These are phyloP conservation scores for Vipera latastei DNA, from an alignment of 2,797 vertebrate genomes.

Conservation along the genomic window DNA sequence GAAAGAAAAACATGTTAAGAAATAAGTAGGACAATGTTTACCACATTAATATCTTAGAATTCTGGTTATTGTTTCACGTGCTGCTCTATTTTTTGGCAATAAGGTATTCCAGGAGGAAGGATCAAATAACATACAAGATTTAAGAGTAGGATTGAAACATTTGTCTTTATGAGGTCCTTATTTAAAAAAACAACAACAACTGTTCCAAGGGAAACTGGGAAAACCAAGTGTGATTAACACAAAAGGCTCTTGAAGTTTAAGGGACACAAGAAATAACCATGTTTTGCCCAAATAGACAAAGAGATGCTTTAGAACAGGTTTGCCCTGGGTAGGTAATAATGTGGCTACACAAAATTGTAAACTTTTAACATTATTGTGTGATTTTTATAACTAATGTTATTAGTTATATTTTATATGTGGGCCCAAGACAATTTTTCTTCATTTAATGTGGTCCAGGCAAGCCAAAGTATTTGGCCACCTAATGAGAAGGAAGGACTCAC, in stretches of 20 bases:
- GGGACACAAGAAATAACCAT: background rate
- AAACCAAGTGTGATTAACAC: background rate
- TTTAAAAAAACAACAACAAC: background rate
- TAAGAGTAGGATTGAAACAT: background rate
- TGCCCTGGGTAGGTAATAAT: background rate
- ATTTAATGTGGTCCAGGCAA: too few species aligned
- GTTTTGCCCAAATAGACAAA: background rate
- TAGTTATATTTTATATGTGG: background rate
- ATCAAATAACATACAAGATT: background rate
- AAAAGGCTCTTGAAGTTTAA: background rate
- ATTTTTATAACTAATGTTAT: background rate
- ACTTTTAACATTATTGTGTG: background rate
- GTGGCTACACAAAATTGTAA: background rate
- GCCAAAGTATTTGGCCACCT: too few species aligned
- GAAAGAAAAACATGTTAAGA: background rate
- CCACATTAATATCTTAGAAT: background rate
- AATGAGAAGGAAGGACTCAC: too few species aligned
- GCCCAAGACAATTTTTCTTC: too few species aligned
- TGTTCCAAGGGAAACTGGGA: background rate
- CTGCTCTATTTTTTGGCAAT: background rate
- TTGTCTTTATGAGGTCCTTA: background rate
- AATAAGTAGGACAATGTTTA: background rate
- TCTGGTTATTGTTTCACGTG: background rate
- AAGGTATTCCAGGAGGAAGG: background rate
- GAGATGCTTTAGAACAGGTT: background rate